phyloP scores from a whole-genome alignment of 2,888 invertebrate genomes.

The Bembecia ichneumoniformis region DNA sequence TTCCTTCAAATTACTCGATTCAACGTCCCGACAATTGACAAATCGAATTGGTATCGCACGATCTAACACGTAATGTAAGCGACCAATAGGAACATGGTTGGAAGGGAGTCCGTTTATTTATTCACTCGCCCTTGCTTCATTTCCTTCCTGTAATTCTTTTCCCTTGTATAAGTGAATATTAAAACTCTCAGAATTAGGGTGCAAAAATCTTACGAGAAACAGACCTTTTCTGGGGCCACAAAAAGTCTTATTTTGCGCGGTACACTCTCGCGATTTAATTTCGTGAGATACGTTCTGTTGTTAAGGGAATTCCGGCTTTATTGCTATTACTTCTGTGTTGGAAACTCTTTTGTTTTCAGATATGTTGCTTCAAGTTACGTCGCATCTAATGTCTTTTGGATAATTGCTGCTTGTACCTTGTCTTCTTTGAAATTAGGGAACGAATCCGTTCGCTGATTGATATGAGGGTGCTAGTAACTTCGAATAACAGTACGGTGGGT shows the following conservation, averaged over 20 bases:
- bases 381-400: conserved; percentile 40
- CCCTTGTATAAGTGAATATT: conserved; percentile 65
- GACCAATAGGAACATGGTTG: conserved; percentile 40
- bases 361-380: conserved; percentile 15
- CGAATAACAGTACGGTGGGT: conserved; percentile 14
- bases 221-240: conserved; percentile 21
- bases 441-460: conserved; percentile 67
- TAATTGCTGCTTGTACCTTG: conserved; percentile 69
- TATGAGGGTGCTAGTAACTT: conserved; percentile 26
- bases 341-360: conserved; percentile 13
- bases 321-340: conserved; percentile 12
- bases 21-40: conserved; percentile 37
- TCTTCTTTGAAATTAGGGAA: conserved; percentile 64
- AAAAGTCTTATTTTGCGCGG: conserved; percentile 24
- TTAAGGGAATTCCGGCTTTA: conserved; percentile 10
- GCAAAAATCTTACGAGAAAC: conserved; percentile 16
- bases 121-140: conserved; percentile 61
- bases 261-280: conserved; percentile 32
- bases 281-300: conserved; percentile 9
- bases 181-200: conserved; percentile 52
- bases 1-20: conserved; percentile 30
- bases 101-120: conserved; percentile 51
- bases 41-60: conserved; percentile 58
- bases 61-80: conserved; percentile 58
- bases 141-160: conserved; percentile 67